Conservation (phyloP, 2,113 vertebrate species). For the Corythornis madagascariensis region DNA sequence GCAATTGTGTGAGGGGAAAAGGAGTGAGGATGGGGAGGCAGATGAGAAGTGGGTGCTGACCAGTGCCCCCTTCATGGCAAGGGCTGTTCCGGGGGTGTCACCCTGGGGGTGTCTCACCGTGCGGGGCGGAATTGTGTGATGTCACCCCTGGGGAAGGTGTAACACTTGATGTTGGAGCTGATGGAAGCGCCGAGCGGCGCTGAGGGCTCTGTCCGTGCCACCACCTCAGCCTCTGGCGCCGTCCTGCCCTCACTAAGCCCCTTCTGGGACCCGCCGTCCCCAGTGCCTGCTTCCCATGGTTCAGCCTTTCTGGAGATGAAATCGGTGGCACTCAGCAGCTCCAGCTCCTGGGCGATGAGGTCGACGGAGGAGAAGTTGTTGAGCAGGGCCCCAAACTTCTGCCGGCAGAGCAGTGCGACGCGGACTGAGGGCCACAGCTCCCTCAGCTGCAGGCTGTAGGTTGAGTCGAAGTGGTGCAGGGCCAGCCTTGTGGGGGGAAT, state of each 20-base stretch:
- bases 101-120: slow-evolving; percentile 71
- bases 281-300: not conserved
- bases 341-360: slow-evolving; percentile 57
- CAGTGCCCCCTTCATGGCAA: rapidly evolving
- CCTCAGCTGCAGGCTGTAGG: slow-evolving; percentile 81
- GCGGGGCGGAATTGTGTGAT: slow-evolving; percentile 85
- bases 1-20: rapidly evolving
- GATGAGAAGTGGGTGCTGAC: not conserved
- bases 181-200: not conserved
- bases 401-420: slow-evolving; percentile 84
- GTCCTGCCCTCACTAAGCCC: not conserved
- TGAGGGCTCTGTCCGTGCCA: not conserved
- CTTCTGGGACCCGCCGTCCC: not conserved
- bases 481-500: slow-evolving; percentile 76
- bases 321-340: slow-evolving; percentile 77
- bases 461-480: slow-evolving; percentile 87
- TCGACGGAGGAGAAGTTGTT: slow-evolving; percentile 81
- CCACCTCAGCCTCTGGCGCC: not conserved
- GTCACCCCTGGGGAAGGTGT: slow-evolving; percentile 88
- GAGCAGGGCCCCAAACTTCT: slow-evolving; percentile 92
- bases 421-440: slow-evolving; percentile 87
- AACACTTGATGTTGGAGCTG: slow-evolving; percentile 85
- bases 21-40: not conserved
- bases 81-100: not conserved
- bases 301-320: slow-evolving; percentile 60